Conservation (phyloP, 2,113 vertebrate genomes). For the Lichenostomus cassidix region DNA sequence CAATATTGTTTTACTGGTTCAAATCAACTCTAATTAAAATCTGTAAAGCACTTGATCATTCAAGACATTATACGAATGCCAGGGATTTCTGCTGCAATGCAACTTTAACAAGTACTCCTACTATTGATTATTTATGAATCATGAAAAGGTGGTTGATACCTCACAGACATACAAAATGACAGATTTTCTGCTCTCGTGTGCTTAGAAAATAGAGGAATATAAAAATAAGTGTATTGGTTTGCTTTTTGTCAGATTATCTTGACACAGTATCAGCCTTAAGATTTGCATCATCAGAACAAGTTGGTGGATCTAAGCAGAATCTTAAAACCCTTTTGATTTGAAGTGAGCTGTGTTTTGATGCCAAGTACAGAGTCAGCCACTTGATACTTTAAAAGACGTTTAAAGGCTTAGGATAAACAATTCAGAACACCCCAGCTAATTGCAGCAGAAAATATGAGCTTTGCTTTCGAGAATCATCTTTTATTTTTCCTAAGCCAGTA, state of each 20-base stretch:
- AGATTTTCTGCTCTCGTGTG: neutral
- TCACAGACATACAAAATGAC: neutral
- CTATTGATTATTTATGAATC: conserved; percentile 4
- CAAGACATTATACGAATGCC: neutral
- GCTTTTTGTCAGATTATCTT: conserved; percentile 2
- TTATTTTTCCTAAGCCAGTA: neutral
- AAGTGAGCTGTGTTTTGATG: neutral
- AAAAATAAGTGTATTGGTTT: neutral
- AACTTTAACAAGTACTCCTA: neutral
- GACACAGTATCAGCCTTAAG: neutral
- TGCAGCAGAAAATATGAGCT: conserved; percentile 21
- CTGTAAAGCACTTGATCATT: conserved; percentile 1
- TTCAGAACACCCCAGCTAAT: neutral
- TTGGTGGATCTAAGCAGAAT: neutral
- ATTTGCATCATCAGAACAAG: neutral
- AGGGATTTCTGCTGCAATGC: neutral
- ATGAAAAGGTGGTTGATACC: neutral
- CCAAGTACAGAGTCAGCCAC: neutral
- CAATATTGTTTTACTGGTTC: neutral
- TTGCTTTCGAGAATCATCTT: conserved; percentile 27
- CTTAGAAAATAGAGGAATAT: neutral
- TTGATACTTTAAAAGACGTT: neutral
- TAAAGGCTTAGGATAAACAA: conserved; percentile 36
- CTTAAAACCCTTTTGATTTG: neutral
- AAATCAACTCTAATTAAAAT: conserved; percentile 19